Evolutionary conservation across 2,113 vertebrate species (phyloP).

Genomic region (Anarhynchus alexandrinus): DNA sequence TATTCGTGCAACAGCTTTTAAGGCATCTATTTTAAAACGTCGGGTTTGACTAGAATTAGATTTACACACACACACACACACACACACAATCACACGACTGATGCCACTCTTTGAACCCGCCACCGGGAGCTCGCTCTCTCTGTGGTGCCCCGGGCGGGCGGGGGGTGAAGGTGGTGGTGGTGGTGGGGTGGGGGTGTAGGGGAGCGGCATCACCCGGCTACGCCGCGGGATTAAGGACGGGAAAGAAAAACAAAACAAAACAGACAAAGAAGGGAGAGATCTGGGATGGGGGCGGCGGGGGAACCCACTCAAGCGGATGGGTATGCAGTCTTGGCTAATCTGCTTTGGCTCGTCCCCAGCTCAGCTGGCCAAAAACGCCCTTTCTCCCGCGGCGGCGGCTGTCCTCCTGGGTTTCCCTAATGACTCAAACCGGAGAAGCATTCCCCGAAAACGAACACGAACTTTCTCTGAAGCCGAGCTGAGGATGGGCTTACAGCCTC

Average conservation of each 20-base stretch:
- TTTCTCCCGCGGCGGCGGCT: background rate
- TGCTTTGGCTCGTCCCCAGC: background rate
- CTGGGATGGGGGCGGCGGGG: background rate
- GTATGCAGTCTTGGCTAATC: background rate
- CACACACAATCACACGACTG: background rate
- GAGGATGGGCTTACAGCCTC: too few relatives aligned
- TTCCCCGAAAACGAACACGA: background rate
- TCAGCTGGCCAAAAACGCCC: background rate
- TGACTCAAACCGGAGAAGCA: background rate
- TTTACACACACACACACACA: background rate
- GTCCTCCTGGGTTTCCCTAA: background rate
- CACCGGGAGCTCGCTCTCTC: rapidly evolving
- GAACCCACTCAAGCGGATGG: background rate
- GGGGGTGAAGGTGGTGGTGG: too few relatives aligned
- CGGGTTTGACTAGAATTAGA: rapidly evolving
- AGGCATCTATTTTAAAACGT: background rate
- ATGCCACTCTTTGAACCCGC: rapidly evolving
- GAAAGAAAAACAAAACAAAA: background rate
- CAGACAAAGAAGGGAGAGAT: background rate
- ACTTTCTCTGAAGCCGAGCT: background rate
- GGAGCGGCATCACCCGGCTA: too few relatives aligned
- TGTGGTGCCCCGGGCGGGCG: too few relatives aligned
- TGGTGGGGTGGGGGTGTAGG: too few relatives aligned
- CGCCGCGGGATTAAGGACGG: background rate
- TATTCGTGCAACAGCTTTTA: rapidly evolving